A percentile compares a stretch with the other conserved stretches of the same genome.
Conservation (phyloP, 2,113 vertebrate genomes). For the Penelope pileata region DNA sequence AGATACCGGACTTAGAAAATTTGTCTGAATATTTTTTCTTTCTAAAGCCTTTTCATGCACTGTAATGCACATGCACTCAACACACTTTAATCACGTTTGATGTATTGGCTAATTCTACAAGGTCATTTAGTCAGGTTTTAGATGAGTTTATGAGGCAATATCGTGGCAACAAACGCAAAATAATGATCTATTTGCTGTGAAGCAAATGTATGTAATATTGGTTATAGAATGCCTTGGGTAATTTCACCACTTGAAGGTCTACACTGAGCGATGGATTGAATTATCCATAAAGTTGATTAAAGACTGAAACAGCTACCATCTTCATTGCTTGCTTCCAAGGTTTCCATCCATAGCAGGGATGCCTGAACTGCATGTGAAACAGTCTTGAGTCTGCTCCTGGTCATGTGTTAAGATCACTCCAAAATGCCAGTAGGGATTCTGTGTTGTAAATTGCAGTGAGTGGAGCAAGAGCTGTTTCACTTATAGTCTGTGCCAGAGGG, state of each 20-base stretch:
- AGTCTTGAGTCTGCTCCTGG: neutral
- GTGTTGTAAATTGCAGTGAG: neutral
- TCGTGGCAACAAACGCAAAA: neutral
- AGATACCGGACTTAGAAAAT: neutral
- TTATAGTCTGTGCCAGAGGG: neutral
- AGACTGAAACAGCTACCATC: neutral
- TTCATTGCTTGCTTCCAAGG: neutral
- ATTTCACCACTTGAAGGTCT: neutral
- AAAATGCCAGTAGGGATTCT: neutral
- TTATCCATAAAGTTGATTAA: constrained; percentile 1
- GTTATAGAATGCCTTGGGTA: neutral
- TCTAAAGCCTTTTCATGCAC: neutral
- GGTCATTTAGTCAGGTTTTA: neutral
- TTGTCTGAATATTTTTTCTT: neutral
- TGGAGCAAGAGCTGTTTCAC: neutral
- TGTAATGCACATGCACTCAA: neutral
- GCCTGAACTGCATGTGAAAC: neutral
- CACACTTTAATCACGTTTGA: neutral
- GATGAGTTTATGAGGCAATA: neutral
- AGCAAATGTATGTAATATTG: neutral
- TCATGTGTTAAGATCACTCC: neutral
- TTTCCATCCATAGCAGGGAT: neutral
- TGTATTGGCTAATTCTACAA: neutral
- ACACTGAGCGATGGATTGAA: neutral
- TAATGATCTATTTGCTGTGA: neutral